Percentiles rank a stretch among this genome's conserved stretches.
Evolutionary conservation across 1,140 invertebrate species (phyloP).

Genomic region (Pseudobourletiella spinata): DNA sequence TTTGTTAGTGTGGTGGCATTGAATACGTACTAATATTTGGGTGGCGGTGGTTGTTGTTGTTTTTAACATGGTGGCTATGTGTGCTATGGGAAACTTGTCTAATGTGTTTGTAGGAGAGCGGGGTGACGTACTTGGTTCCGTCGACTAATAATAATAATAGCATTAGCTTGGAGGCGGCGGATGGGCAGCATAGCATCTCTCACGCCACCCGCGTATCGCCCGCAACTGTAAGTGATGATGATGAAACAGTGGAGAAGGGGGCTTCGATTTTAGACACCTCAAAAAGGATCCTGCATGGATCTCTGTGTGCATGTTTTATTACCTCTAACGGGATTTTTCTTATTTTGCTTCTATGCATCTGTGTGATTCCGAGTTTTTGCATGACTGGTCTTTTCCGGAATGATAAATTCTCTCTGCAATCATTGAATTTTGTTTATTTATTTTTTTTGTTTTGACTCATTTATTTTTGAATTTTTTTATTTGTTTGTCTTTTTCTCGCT

Average conservation of each 20-base stretch:
- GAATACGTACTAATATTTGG: too few species aligned
- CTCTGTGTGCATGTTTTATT: too few species aligned
- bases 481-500: neutral
- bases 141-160: conserved; percentile 48
- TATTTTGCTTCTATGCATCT: too few species aligned
- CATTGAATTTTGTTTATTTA: neutral
- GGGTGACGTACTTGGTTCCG: conserved; percentile 51
- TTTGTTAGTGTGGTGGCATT: too few species aligned
- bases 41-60: too few species aligned
- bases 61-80: too few species aligned
- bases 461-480: neutral
- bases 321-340: too few species aligned
- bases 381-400: too few species aligned
- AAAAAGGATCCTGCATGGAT: too few species aligned
- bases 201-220: conserved; percentile 78
- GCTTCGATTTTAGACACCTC: too few species aligned
- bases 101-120: conserved; percentile 42
- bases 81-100: too few species aligned
- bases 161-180: conserved; percentile 43
- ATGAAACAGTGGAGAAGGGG: neutral
- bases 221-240: conserved; percentile 77
- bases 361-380: too few species aligned
- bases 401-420: neutral
- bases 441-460: neutral
- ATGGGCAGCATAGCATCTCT: conserved; percentile 56